phyloP scores from a whole-genome alignment of 2,113 vertebrate species.

The Embiotoca jacksoni region DNA sequence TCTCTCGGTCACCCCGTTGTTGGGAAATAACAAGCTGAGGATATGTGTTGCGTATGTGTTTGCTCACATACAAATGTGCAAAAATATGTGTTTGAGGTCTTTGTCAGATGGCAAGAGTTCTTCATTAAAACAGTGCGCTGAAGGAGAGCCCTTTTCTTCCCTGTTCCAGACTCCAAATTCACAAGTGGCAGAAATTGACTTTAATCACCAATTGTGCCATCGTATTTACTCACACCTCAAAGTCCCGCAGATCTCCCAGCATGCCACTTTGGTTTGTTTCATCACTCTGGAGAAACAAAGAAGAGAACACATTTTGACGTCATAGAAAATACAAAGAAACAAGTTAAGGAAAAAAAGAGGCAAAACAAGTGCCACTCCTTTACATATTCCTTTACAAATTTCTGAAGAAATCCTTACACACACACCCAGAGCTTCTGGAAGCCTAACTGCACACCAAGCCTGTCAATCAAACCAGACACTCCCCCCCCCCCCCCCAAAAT shows the following conservation, averaged over 20 bases:
- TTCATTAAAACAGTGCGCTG: conserved; percentile 28
- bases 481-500: too few relatives aligned
- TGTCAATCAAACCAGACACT: too few relatives aligned
- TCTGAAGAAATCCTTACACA: background rate
- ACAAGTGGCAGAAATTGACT: conserved; percentile 23
- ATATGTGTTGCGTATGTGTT: too few relatives aligned
- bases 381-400: conserved; percentile 3
- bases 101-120: conserved; percentile 25
- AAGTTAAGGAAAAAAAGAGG: conserved; percentile 12
- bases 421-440: background rate
- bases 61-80: too few relatives aligned
- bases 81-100: too few relatives aligned
- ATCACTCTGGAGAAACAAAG: conserved; percentile 19
- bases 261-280: conserved; percentile 48
- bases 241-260: conserved; percentile 35
- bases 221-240: conserved; percentile 10
- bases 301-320: background rate
- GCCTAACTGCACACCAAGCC: too few relatives aligned
- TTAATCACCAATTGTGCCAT: conserved; percentile 47
- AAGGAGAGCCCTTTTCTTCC: background rate
- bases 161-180: conserved; percentile 9
- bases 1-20: too few relatives aligned
- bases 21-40: too few relatives aligned
- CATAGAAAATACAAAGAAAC: conserved; percentile 5
- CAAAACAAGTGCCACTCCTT: conserved; percentile 1